Evolutionary conservation across 2,888 invertebrate genomes (phyloP).

Genomic region (Papilio demoleus): DNA sequence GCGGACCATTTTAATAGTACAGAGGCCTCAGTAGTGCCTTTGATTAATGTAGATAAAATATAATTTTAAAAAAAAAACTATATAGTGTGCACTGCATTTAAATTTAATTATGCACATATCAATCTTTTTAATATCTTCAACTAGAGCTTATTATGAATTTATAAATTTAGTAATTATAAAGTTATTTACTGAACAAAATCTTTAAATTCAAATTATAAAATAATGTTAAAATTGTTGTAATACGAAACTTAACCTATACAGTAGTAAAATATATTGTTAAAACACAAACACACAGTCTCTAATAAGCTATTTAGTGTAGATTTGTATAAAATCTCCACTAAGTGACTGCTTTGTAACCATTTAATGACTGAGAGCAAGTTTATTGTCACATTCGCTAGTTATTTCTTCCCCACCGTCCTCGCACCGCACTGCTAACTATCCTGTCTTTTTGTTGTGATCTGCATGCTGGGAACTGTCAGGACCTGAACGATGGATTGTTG

Average conservation of each 20-base stretch:
- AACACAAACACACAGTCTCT: neutral
- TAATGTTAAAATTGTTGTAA: neutral
- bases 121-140: conserved; percentile 41
- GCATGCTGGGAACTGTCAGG: conserved; percentile 79
- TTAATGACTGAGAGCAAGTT: neutral
- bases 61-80: conserved; percentile 46
- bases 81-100: conserved; percentile 66
- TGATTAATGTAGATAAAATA: conserved; percentile 49
- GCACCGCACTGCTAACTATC: conserved; percentile 68
- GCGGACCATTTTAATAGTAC: conserved; percentile 65
- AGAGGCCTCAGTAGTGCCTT: no score
- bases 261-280: no score
- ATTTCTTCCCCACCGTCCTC: conserved; percentile 42
- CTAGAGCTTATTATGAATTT: conserved; percentile 39
- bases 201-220: conserved; percentile 22
- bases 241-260: neutral
- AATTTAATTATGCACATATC: conserved; percentile 52
- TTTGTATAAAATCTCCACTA: neutral
- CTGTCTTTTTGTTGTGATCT: conserved; percentile 73
- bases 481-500: conserved; percentile 80
- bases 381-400: neutral
- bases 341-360: neutral
- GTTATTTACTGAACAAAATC: neutral
- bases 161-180: conserved; percentile 23
- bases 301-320: neutral